Base-by-base conservation (phyloP, 2,888 invertebrate genomes). In the Allolobophora icterica region DNA sequence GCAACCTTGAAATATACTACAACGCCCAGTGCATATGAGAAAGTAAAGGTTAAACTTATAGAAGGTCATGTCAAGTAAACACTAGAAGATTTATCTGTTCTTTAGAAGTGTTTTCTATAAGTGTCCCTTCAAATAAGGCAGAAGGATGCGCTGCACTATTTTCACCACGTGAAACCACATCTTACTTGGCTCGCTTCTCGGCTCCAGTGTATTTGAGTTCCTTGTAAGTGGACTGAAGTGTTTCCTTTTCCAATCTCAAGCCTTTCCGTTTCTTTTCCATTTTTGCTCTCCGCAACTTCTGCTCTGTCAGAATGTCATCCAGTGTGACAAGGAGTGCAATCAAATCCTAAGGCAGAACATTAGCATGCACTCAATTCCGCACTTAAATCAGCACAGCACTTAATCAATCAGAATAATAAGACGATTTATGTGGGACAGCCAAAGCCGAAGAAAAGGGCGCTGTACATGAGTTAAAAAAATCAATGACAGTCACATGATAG, bases 191-290 rank as follows among this genome's bases (percentile, higher is more conserved):
- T 87, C 21, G 87, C 30, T 33, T 87, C 30, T 87, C 87, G 21
- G 87, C 87, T 87, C 87, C 87, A 34, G 87, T 35, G 87, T 87
- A 87, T 35, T 35, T 87, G 34, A 87, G 87, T 38, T 87, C 87
- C 30, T 87, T 87, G 15, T 87, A 87, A 38, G 87, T 38, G 38
- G 87, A 87, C 87, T 87, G 87, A 87, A 87, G 87, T 38, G 19
- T 87, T 38, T 87, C 87, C 87, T 15, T 87, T 19, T 87, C 87
- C 87, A 87, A 15, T 34, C 19, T 87, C 38, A 87, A 33, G 17
- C 19, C 11, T 33, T 24, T 87, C 87, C 34, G 35, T 19, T 17
- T 87, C 38, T 87, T 87, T 38, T 87, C 87, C 87, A 87, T 87
- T 17, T 6, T 17, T 35, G 87, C 38, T 24, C 87, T 34, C 5